These are phyloP conservation scores for Mormyrus proboscirostris DNA, from an alignment of 2,797 vertebrate species.

Conservation along the genomic window DNA sequence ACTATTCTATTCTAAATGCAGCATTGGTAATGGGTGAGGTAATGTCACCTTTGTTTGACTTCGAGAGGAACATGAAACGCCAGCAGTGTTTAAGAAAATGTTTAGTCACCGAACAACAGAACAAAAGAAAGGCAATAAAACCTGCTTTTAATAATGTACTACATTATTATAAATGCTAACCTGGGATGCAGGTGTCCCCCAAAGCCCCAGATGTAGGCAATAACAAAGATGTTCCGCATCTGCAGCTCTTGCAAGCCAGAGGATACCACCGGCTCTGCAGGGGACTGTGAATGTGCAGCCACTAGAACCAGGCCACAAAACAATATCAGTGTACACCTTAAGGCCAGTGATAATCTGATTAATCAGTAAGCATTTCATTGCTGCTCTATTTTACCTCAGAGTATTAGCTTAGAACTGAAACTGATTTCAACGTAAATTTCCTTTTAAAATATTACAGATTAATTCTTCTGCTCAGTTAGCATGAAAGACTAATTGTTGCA, in stretches of 20 bases:
- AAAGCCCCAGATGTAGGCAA: conserved; percentile 78
- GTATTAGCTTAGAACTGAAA: neutral
- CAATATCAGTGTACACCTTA: neutral
- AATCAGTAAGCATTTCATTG: neutral
- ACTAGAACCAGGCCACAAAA: neutral
- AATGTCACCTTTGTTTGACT: neutral
- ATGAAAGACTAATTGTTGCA: neutral
- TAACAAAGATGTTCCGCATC: conserved; percentile 62
- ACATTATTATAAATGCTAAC: conserved; percentile 41
- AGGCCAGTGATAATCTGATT: neutral
- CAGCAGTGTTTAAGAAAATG: neutral
- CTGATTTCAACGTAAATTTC: neutral
- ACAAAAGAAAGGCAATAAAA: neutral
- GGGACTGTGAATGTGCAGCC: neutral
- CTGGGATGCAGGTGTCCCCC: conserved; percentile 68
- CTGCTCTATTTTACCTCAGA: neutral
- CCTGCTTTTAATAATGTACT: neutral
- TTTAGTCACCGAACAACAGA: neutral
- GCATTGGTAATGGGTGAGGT: neutral
- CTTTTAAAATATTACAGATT: neutral
- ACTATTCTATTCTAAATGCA: neutral
- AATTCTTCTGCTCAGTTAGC: neutral
- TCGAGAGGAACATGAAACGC: neutral
- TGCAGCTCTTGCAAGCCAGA: conserved; percentile 40
- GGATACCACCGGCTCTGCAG: conserved; percentile 9